Base-by-base conservation (phyloP, 2,888 invertebrate species). In the Pheosia gnoma region DNA sequence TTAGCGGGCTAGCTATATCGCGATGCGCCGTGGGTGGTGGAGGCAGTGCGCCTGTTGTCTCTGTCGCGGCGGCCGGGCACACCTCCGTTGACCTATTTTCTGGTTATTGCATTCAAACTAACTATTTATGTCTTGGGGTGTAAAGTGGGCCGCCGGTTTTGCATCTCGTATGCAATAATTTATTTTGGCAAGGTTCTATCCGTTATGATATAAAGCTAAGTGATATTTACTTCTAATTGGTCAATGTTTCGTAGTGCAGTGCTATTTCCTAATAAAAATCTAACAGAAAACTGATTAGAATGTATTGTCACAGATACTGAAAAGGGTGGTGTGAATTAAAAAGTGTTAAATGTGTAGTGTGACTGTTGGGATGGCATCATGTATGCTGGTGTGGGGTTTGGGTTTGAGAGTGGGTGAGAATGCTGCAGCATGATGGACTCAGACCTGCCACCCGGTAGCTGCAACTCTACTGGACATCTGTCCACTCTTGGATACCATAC, bases 81-180 rank as follows among this genome's bases (percentile, higher is more conserved):
- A 92, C 93, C 93, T 92, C 91, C 86, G 86, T 84, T 93, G 93
- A 93, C 93, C 93, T 93, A 93, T 93, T 90, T 93, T 91, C 93
- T 90, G 90, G 87, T 85, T 93, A 91, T 85, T 93, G 92, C 92
- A 92, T 93, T 83, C 86, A 84, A 87, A 84, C 86, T 90, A 88
- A 87, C 87, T 92, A 92, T 91, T 90, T 90, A 89, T 88, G 87
- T 89, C 85, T 85, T 81, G 78, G 89, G 89, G 84, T 88, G 86
- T 82, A 85, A 90, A 87, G 77, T 89, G 84, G 91, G 89, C 80
- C 87, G 83, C 83, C 85, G 84, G 87, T 85, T 84, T 82, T 86
- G 86, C 85, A 85, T 81, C 78, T 71, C 71, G 66, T 75, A 76
- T 87, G 87, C 85, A 85, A 70, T 86, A 78, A 81, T 74, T 79